Conservation (phyloP, 2,888 invertebrate species). For the Cabera pusaria region DNA sequence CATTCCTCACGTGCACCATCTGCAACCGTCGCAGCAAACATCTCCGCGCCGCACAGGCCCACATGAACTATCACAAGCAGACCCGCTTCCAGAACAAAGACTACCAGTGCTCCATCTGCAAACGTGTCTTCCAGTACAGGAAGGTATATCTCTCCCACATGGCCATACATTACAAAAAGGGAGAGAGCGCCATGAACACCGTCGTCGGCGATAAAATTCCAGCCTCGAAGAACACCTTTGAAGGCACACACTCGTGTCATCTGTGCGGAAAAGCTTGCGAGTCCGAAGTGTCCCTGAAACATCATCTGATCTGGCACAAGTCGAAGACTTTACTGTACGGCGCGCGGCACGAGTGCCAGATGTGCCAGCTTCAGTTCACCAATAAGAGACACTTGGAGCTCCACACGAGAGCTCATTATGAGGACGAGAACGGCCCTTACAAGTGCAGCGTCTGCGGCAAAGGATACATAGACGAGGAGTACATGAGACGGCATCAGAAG, state of each 20-base stretch:
- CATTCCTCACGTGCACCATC: constrained; percentile 64
- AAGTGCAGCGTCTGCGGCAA: constrained; percentile 79
- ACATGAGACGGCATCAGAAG: constrained; percentile 73
- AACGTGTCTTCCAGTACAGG: constrained; percentile 67
- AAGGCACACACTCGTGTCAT: constrained; percentile 65
- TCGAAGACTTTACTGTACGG: constrained; percentile 70
- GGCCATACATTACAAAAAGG: constrained; percentile 73
- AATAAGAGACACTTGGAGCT: constrained; percentile 72
- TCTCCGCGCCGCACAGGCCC: constrained; percentile 71
- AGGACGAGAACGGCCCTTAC: constrained; percentile 77
- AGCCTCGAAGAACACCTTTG: constrained; percentile 41
- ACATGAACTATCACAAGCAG: constrained; percentile 77
- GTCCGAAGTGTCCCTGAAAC: constrained; percentile 67
- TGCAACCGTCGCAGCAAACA: constrained; percentile 75
- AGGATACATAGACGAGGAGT: constrained; percentile 77
- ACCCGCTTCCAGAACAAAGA: constrained; percentile 74
- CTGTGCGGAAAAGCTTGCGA: constrained; percentile 75
- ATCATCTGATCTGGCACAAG: constrained; percentile 71
- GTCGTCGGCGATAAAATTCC: constrained; percentile 53
- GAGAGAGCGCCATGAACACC: constrained; percentile 65
- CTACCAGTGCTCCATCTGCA: constrained; percentile 77
- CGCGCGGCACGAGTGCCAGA: constrained; percentile 69
- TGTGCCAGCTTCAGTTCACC: constrained; percentile 73
- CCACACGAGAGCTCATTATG: constrained; percentile 74
- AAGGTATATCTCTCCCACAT: constrained; percentile 75